These are phyloP conservation scores for Donacobius atricapilla DNA, from an alignment of 2,113 vertebrate genomes.

Conservation along the genomic window DNA sequence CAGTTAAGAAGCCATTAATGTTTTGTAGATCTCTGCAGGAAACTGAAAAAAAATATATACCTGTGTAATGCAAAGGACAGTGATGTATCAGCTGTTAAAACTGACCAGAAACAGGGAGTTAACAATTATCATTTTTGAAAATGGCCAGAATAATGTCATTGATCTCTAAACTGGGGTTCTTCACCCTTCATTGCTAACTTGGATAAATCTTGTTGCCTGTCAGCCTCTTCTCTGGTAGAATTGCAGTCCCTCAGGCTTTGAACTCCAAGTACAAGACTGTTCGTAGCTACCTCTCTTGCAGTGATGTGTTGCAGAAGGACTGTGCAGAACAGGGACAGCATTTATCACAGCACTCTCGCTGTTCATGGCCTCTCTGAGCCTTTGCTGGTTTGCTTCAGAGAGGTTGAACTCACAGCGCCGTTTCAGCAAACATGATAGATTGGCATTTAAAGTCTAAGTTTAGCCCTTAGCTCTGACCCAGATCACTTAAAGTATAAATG, in stretches of 20 bases:
- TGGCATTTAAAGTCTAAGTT: constrained; percentile 32
- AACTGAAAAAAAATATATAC: neutral
- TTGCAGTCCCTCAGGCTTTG: neutral
- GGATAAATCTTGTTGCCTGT: neutral
- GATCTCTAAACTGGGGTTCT: neutral
- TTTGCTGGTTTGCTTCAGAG: constrained; percentile 1
- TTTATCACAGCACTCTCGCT: neutral
- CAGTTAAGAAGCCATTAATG: neutral
- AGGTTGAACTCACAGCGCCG: neutral
- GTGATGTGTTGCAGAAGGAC: neutral
- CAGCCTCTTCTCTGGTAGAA: neutral
- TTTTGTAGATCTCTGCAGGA: neutral
- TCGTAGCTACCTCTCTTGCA: neutral
- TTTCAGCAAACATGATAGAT: constrained; percentile 34
- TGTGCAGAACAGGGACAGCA: neutral
- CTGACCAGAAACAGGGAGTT: neutral
- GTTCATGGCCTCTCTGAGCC: neutral
- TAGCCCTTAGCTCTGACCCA: constrained; percentile 44
- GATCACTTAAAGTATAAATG: constrained; percentile 37
- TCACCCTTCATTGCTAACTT: neutral
- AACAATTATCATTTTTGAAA: neutral
- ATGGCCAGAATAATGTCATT: neutral
- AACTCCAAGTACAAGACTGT: neutral
- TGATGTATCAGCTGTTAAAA: neutral
- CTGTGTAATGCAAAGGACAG: neutral